Evolutionary conservation across 2,797 vertebrate genomes (phyloP), one percentile per base, ranked within the genome.

Genomic region (Hybognathus amarus): DNA sequence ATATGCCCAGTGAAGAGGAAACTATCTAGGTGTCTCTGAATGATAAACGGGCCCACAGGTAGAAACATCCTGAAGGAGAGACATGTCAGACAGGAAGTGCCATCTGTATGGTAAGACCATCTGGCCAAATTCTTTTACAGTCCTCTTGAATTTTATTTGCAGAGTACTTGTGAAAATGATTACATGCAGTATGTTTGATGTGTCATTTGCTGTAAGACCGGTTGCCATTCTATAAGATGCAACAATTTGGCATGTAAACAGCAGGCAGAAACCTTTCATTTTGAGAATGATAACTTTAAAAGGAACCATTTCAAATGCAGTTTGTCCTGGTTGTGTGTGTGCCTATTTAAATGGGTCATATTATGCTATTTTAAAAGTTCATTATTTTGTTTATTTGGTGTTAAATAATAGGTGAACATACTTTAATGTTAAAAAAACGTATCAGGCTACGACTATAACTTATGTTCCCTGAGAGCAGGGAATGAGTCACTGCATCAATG

Each of bases 91-190:
- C 50, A 22, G 59, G 77, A 74, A 75, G 68, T 77, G 56, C n/a
- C 69, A 52, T 5, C 68, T 47, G 24, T 50, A 56, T 83, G 87
- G 85, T 88, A 85, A 83, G 85, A 75, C 50, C 24, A 12, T 77
- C 45, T 67, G 66, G 36, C 66, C 68, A 6, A 56, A 75, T 56
- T 6, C 4, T 56, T 74, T 54, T 56, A 38, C 12, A 5, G 30
- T 75, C n/a, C 1, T 56, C 6, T 56, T 9, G 33, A 38, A 38
- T 22, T 56, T 56, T 56, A 24, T 36, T 66, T 36, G 17, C 4
- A n/a, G 33, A 12, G 33, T 52, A 52, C 10, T 54, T 71, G 24
- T 47, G 24, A 20, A 71, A 47, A 71, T 18, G 4, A 71, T 18
- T 7, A 33, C 18, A 38, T 61, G 18, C 54, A 18, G 38, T 42